Base-by-base conservation (phyloP, 2,888 invertebrate genomes). In the Agonopterix alstromeriana region DNA sequence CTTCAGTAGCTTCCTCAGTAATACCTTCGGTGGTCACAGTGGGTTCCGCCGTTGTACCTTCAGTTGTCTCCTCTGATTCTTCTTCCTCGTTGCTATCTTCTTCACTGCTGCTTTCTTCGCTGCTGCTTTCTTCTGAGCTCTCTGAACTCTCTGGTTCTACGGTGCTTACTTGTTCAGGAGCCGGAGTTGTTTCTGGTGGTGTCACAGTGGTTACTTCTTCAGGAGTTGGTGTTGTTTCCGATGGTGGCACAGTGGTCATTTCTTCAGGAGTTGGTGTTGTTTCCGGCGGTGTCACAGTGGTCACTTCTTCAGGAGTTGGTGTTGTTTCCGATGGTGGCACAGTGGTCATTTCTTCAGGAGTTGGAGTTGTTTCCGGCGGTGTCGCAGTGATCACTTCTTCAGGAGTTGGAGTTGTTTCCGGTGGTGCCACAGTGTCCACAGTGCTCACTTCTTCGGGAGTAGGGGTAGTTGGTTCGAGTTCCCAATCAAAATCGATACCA, bases 401-500 rank as follows among this genome's bases (percentile, higher is more conserved):
- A 42, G 10, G 36, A 42, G 45, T 11, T 2, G 42, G 46, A 27
- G 40, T 12, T 2, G 50, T 47, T 12, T 10, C 38, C 10, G 38
- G 10, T 38, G 2, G n/a, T 38, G 3, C 9, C 4, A n/a, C 38
- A 11, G 42, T 42, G 10, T 17, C 9, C 14, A 5, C 12, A 35
- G 12, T 36, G 9, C 10, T 5, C 7, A 10, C 10, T 27, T 43
- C 42, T 42, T n/a, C 42, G 36, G 27, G 35, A 14, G 46, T 14
- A 1, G 43, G 43, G 12, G 43, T 11, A 1, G 36, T n/a, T 7
- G 42, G 42, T 38, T 49, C 49, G n/a, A 46, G 41, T n/a, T 38
- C 50, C 71, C 70, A 71, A 53, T 80, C 73, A 53, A 77, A 78
- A 53, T 71, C 42, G 7, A 72, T 58, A 0, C 73, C 76, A 4